A percentile compares a stretch with the other conserved stretches of the same genome.
Evolutionary conservation across 1,140 invertebrate species (phyloP).

Genomic region (Drosophila teissieri): DNA sequence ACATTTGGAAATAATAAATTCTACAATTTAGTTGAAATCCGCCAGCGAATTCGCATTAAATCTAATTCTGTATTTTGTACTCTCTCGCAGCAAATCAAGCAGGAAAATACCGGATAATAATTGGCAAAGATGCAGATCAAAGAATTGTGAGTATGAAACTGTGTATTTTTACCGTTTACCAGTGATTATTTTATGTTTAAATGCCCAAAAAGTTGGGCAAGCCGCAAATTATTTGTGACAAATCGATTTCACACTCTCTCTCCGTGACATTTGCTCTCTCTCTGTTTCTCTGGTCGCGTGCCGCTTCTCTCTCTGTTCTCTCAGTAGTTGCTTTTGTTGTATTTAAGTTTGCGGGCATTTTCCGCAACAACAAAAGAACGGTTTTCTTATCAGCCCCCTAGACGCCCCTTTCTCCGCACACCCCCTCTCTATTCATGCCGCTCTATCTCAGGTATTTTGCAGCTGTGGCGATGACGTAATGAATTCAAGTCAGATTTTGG

Average conservation of each 20-base stretch:
- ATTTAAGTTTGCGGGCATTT: conserved; percentile 35
- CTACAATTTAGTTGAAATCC: conserved; percentile 8
- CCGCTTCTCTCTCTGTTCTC: conserved; percentile 10
- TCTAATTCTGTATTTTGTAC: conserved; percentile 37
- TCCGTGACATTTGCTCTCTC: conserved; percentile 18
- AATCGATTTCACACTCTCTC: conserved; percentile 71
- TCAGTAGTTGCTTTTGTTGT: conserved; percentile 22
- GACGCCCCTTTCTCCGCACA: neutral
- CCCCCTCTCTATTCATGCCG: neutral
- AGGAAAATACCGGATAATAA: conserved; percentile 37
- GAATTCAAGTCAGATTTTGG: conserved; percentile 21
- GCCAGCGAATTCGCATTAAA: conserved; percentile 38
- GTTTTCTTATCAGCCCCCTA: conserved; percentile 42
- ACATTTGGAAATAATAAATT: conserved; percentile 45
- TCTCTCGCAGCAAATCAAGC: conserved; percentile 47
- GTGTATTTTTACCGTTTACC: neutral
- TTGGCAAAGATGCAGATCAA: conserved; percentile 77
- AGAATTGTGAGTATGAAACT: conserved; percentile 71
- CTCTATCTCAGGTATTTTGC: conserved; percentile 10
- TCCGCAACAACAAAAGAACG: conserved; percentile 33
- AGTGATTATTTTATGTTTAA: conserved; percentile 18
- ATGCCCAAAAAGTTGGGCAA: conserved; percentile 32
- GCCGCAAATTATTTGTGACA: conserved; percentile 67
- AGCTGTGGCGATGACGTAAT: conserved; percentile 47
- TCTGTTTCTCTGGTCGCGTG: conserved; percentile 6